phyloP scores from a whole-genome alignment of 1,140 invertebrate genomes.

The Dinothrombium tinctorium region DNA sequence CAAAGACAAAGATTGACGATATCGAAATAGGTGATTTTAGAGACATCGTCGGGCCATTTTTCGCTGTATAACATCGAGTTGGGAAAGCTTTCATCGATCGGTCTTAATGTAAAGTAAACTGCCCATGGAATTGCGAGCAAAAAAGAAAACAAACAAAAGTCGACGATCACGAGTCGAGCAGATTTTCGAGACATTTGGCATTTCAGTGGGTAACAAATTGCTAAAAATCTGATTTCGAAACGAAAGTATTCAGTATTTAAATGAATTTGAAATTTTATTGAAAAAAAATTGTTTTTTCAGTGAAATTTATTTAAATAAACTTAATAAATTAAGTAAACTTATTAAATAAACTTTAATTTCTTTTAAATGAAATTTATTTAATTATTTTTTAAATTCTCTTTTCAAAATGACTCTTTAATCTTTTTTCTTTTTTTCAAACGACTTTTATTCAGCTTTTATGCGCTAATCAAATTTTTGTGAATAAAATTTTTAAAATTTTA shows the following conservation, averaged over 20 bases:
- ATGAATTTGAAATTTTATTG: not conserved
- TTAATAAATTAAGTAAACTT: too few relatives aligned
- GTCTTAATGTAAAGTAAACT: constrained; percentile 58
- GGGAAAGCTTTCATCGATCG: constrained; percentile 19
- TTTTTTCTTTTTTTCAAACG: too few relatives aligned
- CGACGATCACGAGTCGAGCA: constrained; percentile 56
- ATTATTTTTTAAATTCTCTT: too few relatives aligned
- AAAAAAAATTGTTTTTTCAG: too few relatives aligned
- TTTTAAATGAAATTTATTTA: too few relatives aligned
- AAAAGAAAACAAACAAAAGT: constrained; percentile 69
- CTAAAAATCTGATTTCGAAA: constrained; percentile 45
- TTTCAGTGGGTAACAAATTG: constrained; percentile 79
- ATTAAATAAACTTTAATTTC: too few relatives aligned
- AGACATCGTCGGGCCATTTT: constrained; percentile 52
- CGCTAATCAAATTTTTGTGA: too few relatives aligned
- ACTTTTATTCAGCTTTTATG: too few relatives aligned
- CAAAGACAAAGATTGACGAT: constrained; percentile 66
- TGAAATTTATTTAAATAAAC: too few relatives aligned
- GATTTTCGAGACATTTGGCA: constrained; percentile 65
- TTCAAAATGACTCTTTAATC: too few relatives aligned
- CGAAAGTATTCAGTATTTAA: not conserved
- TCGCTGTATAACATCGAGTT: constrained; percentile 42
- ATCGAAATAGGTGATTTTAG: constrained; percentile 60
- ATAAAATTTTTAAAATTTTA: too few relatives aligned
- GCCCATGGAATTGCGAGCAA: constrained; percentile 66